These are phyloP conservation scores for Himantopus leucocephalus DNA, from an alignment of 2,113 vertebrate genomes.

Conservation along the genomic window DNA sequence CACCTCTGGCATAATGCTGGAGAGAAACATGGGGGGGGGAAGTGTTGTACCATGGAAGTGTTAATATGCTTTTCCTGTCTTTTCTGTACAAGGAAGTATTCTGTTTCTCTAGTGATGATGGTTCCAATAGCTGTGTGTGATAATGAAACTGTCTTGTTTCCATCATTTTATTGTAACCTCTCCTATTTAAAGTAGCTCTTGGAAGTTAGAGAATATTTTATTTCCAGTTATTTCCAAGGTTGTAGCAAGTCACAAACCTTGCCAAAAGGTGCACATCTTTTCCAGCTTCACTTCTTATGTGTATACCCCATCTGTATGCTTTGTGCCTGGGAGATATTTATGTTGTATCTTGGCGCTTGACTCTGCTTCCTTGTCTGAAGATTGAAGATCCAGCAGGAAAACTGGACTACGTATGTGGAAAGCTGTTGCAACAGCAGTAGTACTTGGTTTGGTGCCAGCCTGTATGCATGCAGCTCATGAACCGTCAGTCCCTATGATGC, in stretches of 20 bases:
- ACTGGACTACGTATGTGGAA: accelerated
- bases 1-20: background rate
- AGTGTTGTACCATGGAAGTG: background rate
- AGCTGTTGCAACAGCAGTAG: background rate
- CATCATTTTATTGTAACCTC: background rate
- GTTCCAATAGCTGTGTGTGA: background rate
- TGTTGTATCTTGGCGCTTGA: accelerated
- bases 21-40: background rate
- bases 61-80: background rate
- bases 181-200: background rate
- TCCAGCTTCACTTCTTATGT: accelerated
- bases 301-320: background rate
- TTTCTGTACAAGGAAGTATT: background rate
- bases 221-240: background rate
- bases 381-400: background rate
- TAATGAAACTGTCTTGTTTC: background rate
- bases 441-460: background rate
- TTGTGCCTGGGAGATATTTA: background rate
- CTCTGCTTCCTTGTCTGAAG: background rate
- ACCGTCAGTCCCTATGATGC: background rate
- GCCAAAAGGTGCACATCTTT: background rate
- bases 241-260: background rate
- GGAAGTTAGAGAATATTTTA: background rate
- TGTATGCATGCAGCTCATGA: background rate
- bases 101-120: background rate